phyloP scores from a whole-genome alignment of 2,888 invertebrate species.

The Volucella zonaria region DNA sequence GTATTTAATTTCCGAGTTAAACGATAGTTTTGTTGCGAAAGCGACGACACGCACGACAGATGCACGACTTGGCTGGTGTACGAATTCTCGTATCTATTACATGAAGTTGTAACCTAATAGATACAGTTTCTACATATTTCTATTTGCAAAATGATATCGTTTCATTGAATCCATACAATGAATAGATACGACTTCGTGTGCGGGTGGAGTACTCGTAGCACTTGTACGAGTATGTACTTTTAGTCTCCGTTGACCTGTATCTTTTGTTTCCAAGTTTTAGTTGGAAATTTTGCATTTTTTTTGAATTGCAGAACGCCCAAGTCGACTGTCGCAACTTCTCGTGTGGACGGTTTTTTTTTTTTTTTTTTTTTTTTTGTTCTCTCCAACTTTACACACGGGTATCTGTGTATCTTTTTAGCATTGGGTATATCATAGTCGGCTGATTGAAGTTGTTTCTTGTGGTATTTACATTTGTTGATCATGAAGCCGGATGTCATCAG shows the following conservation, averaged over 20 bases:
- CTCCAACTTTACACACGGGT: slow-evolving; percentile 1
- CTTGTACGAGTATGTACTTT: too few relatives aligned
- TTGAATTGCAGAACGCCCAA: too few relatives aligned
- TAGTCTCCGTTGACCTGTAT: too few relatives aligned
- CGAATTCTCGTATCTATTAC: slow-evolving; percentile 39
- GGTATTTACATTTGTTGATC: slow-evolving; percentile 17
- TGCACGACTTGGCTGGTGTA: too few relatives aligned
- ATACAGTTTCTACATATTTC: slow-evolving; percentile 26
- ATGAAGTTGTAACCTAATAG: slow-evolving; percentile 45
- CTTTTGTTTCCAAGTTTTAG: too few relatives aligned
- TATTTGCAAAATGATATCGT: slow-evolving; percentile 33
- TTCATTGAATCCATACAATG: slow-evolving; percentile 7
- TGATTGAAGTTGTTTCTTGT: slow-evolving; percentile 53
- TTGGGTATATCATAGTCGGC: slow-evolving; percentile 34
- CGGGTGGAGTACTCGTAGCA: background rate
- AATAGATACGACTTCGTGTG: slow-evolving; percentile 17
- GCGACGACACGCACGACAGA: slow-evolving; percentile 63
- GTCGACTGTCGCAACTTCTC: too few relatives aligned
- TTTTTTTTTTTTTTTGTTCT: too few relatives aligned
- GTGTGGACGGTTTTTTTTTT: background rate
- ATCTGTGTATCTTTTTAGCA: slow-evolving; percentile 22
- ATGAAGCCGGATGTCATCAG: slow-evolving; percentile 46
- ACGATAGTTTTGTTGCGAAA: slow-evolving; percentile 69
- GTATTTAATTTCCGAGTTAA: slow-evolving; percentile 65
- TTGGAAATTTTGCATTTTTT: background rate